Evolutionary conservation across 2,888 invertebrate genomes (phyloP).

Genomic region (Osedax fenrisi): DNA sequence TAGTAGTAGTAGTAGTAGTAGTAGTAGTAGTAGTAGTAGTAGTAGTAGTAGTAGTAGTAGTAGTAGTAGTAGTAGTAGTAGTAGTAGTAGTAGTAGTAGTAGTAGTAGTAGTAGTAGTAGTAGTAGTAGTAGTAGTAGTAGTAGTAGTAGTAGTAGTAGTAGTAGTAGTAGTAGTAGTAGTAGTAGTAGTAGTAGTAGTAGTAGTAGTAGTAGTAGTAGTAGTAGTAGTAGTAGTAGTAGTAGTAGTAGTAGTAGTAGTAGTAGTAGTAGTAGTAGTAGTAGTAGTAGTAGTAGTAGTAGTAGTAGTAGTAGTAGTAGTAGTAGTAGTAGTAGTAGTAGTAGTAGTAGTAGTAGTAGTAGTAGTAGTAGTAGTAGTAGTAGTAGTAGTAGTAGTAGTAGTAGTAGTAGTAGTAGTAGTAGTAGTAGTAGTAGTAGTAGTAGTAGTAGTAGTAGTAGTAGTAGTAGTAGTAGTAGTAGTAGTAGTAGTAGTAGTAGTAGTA

Average conservation of each 20-base stretch:
- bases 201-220: conserved; percentile 33
- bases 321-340: conserved; percentile 30
- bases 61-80: conserved; percentile 26
- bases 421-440: conserved; percentile 33
- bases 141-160: conserved; percentile 27
- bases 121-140: conserved; percentile 27
- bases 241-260: conserved; percentile 32
- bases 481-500: conserved; percentile 30
- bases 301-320: conserved; percentile 33
- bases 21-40: conserved; percentile 24
- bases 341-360: conserved; percentile 31
- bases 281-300: conserved; percentile 29
- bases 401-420: conserved; percentile 32
- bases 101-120: conserved; percentile 28
- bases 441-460: conserved; percentile 32
- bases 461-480: conserved; percentile 31
- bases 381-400: conserved; percentile 29
- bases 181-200: conserved; percentile 33
- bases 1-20: conserved; percentile 28
- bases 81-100: conserved; percentile 22
- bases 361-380: conserved; percentile 27
- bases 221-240: conserved; percentile 33
- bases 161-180: conserved; percentile 29
- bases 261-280: conserved; percentile 32
- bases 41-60: conserved; percentile 23